Evolutionary conservation across 2,888 invertebrate genomes (phyloP), one percentile per base, ranked within the genome.

Genomic region (Thera obeliscata): DNA sequence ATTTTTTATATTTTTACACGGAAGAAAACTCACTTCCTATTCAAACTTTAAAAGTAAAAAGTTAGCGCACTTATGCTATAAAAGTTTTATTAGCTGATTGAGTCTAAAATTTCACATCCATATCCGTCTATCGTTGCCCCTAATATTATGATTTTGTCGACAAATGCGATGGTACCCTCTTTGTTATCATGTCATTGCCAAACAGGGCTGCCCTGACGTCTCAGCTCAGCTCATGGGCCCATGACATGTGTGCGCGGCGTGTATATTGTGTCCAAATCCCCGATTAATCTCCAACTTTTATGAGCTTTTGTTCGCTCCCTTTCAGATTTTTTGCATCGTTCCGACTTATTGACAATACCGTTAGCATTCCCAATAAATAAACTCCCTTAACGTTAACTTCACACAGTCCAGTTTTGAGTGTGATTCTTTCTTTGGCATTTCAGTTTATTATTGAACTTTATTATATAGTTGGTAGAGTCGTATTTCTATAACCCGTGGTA

Each of bases 281-380:
- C 89, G 90, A 91, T 91, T 93, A 93, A 93, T 93, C 93, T 89
- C 88, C 88, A 89, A 90, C 90, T 93, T 92, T 91, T 90, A 90
- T 86, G 83, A 87, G 87, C 91, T 88, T 90, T 93, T 93, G 91
- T 92, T 88, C 88, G 87, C 86, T 86, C 90, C 90, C 88, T 89
- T 89, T 88, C 75, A 84, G 77, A 88, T 88, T 88, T 89, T 89
- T 87, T 84, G 79, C 77, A 71, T 70, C 70, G 76, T 68, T 70
- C 81, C 81, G 78, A 83, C 83, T 84, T 81, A 70, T 73, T 74
- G 77, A 87, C 87, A 86, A 87, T 84, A 67, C 71, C 59, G 71
- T 38, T 49, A 60, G 36, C 9, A 8, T 11, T 35, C 33, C 46
- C 73, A 73, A 69, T 64, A 58, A 46, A 82, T 76, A 78, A 60